Conservation (phyloP, 2,888 invertebrate species). For the Dryococelus australis region DNA sequence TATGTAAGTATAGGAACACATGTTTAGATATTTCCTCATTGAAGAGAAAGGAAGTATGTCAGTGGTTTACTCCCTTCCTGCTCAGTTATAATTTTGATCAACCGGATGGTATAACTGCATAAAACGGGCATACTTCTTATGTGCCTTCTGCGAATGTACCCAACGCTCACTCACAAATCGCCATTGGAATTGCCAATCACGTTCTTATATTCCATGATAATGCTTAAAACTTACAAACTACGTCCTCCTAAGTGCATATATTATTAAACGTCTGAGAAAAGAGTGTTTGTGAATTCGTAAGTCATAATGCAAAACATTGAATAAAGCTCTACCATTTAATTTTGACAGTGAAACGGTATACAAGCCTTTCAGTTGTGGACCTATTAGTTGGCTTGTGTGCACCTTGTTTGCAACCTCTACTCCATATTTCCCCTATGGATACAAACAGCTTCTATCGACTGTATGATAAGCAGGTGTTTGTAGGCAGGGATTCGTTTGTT, state of each 20-base stretch:
- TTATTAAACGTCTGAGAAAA: not conserved
- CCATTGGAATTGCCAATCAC: too few relatives aligned
- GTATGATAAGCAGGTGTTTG: not conserved
- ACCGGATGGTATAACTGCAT: not conserved
- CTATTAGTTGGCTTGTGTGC: not conserved
- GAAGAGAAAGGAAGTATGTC: not conserved
- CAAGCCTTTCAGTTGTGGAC: not conserved
- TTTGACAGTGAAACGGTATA: not conserved
- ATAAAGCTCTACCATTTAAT: not conserved
- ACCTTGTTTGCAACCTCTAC: not conserved
- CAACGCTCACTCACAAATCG: too few relatives aligned
- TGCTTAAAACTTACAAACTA: too few relatives aligned
- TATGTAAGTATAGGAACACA: not conserved
- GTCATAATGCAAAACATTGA: not conserved
- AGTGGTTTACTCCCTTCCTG: not conserved
- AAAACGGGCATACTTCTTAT: not conserved
- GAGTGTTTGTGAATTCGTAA: not conserved
- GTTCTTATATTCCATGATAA: too few relatives aligned
- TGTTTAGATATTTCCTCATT: not conserved
- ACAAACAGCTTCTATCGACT: not conserved
- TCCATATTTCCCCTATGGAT: not conserved
- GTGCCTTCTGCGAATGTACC: too few relatives aligned
- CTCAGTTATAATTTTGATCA: not conserved
- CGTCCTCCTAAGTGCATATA: too few relatives aligned
- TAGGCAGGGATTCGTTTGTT: too few relatives aligned